Evolutionary conservation across 2,797 vertebrate genomes (phyloP).

Genomic region (Pseudomugil tenellus): DNA sequence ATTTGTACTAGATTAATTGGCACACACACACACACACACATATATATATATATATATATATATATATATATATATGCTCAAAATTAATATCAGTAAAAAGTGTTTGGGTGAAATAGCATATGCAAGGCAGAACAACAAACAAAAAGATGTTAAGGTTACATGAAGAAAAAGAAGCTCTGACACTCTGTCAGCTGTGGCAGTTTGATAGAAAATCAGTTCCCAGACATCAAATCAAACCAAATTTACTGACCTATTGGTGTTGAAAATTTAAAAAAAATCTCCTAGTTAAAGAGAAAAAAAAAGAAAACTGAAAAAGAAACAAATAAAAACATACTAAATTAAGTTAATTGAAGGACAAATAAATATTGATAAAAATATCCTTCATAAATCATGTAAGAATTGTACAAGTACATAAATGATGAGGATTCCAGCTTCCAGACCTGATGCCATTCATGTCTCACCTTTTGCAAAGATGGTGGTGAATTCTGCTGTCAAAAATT

Average conservation of each 20-base stretch:
- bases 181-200: too few species aligned
- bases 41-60: too few species aligned
- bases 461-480: background rate
- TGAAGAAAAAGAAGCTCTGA: background rate
- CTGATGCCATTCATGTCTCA: background rate
- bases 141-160: background rate
- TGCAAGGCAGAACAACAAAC: constrained; percentile 34
- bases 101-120: constrained; percentile 36
- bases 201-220: too few species aligned
- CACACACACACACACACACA: too few species aligned
- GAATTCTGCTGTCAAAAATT: background rate
- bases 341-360: background rate
- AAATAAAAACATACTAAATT: background rate
- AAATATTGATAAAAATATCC: background rate
- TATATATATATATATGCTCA: too few species aligned
- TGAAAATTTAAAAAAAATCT: background rate
- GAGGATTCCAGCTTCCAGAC: background rate
- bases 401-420: background rate
- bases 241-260: background rate
- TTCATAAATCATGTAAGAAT: background rate
- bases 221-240: too few species aligned
- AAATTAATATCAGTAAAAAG: constrained; percentile 62
- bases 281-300: background rate
- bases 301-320: background rate
- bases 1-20: constrained; percentile 17